These are phyloP conservation scores for Drosophila orosa DNA, from an alignment of 1,140 invertebrate genomes.

Conservation along the genomic window DNA sequence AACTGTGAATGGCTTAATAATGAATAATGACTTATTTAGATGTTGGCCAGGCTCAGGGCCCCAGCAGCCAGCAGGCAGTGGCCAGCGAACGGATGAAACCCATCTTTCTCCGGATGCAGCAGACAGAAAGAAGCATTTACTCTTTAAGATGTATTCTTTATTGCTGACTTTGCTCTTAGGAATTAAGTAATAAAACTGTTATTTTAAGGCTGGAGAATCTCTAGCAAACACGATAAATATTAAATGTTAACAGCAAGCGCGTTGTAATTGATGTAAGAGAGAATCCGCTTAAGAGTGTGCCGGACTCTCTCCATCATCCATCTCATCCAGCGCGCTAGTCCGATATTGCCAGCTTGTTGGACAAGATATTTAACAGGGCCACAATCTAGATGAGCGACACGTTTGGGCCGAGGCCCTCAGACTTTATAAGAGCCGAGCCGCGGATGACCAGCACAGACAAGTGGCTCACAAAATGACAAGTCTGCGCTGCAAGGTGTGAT, in stretches of 20 bases:
- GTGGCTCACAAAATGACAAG: conserved; percentile 51
- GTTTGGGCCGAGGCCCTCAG: conserved; percentile 58
- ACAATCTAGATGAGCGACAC: conserved; percentile 72
- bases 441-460: conserved; percentile 39
- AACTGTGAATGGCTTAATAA: conserved; percentile 45
- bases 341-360: conserved; percentile 45
- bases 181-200: conserved; percentile 37
- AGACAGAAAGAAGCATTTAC: conserved; percentile 5
- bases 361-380: conserved; percentile 56
- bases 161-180: conserved; percentile 30
- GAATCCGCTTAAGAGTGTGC: conserved; percentile 12
- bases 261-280: conserved; percentile 10
- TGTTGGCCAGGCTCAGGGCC: conserved; percentile 40
- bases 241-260: conserved; percentile 25
- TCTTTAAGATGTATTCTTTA: conserved; percentile 28
- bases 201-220: conserved; percentile 10
- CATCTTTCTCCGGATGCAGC: conserved; percentile 12
- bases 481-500: conserved; percentile 63
- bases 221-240: conserved; percentile 23
- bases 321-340: conserved; percentile 25
- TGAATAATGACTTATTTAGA: conserved; percentile 43
- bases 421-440: conserved; percentile 69
- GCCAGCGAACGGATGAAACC: neutral
- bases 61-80: conserved; percentile 26
- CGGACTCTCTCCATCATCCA: conserved; percentile 4